phyloP scores from a whole-genome alignment of 2,113 vertebrate species.

The Indicator indicator region DNA sequence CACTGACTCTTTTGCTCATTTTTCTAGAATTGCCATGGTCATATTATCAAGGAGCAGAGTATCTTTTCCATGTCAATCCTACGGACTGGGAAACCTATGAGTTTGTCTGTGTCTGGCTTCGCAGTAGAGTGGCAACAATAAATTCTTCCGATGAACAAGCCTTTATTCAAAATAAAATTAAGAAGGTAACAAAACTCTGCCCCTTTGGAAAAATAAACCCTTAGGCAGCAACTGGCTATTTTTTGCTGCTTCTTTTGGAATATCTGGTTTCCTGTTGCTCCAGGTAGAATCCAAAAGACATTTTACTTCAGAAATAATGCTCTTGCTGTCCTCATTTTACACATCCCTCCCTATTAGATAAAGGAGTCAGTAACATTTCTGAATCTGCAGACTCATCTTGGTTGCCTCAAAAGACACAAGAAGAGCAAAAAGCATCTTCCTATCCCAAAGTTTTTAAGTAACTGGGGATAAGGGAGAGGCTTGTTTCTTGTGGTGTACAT shows the following conservation, averaged over 20 bases:
- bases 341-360: background rate
- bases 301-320: background rate
- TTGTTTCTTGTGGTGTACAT: background rate
- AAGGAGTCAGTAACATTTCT: background rate
- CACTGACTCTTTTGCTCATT: background rate
- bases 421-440: background rate
- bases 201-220: background rate
- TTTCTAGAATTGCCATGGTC: constrained; percentile 88
- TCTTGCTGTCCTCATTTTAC: background rate
- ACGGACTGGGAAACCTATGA: constrained; percentile 80
- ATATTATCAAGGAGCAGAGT: constrained; percentile 88
- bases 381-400: background rate
- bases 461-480: background rate
- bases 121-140: constrained; percentile 81
- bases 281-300: background rate
- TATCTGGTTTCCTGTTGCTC: background rate
- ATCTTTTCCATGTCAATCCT: constrained; percentile 79
- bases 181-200: constrained; percentile 74
- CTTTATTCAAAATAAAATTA: constrained; percentile 86
- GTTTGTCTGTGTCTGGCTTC: constrained; percentile 89
- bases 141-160: constrained; percentile 85
- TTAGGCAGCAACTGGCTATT: background rate
- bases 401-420: background rate
- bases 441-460: background rate
- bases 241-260: background rate